A percentile compares a stretch with the other conserved stretches of the same genome.
Evolutionary conservation across 2,113 vertebrate genomes (phyloP).

Genomic region (Myanophis thanlyinensis): DNA sequence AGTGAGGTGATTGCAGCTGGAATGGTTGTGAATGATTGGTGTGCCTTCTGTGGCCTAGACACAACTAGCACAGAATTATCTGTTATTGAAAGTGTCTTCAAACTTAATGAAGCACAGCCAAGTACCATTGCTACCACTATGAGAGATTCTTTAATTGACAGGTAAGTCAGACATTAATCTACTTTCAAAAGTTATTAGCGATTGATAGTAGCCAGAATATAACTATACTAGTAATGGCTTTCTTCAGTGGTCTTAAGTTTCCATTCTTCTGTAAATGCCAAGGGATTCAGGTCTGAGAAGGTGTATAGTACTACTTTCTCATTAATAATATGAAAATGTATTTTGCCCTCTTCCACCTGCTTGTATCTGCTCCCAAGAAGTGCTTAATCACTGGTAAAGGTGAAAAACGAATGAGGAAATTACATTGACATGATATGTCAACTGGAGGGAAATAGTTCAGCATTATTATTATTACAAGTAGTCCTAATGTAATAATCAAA

Average conservation of each 20-base stretch:
- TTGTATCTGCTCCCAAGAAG: not conserved
- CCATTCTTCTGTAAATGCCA: not conserved
- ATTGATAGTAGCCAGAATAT: not conserved
- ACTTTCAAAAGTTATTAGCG: accelerated
- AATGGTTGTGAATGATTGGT: conserved; percentile 99
- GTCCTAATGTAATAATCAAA: not conserved
- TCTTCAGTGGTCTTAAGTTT: not conserved
- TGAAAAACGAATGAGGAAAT: not conserved
- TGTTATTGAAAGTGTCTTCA: conserved; percentile 95
- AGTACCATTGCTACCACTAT: conserved; percentile 92
- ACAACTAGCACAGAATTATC: conserved; percentile 97
- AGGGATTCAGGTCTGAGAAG: not conserved
- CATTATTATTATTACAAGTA: not conserved
- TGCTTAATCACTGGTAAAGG: not conserved
- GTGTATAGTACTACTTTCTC: not conserved
- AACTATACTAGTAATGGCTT: not conserved
- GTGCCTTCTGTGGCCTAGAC: conserved; percentile 94
- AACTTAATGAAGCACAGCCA: conserved; percentile 85
- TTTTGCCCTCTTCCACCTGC: not conserved
- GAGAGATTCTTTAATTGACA: conserved; percentile 97
- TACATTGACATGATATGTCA: too few relatives aligned
- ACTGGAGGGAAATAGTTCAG: not conserved
- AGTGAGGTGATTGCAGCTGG: conserved; percentile 94
- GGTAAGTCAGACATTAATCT: conserved; percentile 67
- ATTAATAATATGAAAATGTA: not conserved